Conservation (phyloP, 2,797 vertebrate species). For the Enteromius viviparus region DNA sequence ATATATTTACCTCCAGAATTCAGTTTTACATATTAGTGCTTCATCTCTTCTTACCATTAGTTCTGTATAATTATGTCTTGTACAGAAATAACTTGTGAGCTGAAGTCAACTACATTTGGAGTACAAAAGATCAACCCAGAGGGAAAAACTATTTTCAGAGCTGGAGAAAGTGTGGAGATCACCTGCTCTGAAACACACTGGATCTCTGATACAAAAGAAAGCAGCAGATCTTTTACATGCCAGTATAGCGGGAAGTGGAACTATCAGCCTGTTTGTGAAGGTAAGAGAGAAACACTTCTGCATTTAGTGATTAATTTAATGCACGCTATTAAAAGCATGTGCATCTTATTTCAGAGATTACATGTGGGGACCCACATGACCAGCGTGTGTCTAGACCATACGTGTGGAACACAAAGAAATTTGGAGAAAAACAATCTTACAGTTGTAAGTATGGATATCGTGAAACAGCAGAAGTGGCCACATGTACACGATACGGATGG, state of each 20-base stretch:
- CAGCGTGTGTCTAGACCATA: accelerated
- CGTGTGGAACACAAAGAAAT: background rate
- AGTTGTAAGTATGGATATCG: accelerated
- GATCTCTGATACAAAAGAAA: accelerated
- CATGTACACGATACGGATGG: constrained; percentile 69
- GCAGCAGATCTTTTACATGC: constrained; percentile 2
- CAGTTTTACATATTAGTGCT: too few species aligned
- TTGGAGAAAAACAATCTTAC: background rate
- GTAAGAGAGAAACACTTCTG: constrained; percentile 65
- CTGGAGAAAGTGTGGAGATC: constrained; percentile 44
- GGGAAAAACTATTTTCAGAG: constrained; percentile 47
- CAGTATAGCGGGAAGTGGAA: constrained; percentile 48
- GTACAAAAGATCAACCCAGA: background rate
- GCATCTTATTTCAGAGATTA: constrained; percentile 62
- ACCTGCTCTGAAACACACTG: background rate
- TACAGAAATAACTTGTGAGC: constrained; percentile 39
- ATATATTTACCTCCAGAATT: background rate
- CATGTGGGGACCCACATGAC: background rate
- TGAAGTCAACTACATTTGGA: background rate
- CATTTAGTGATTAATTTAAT: background rate
- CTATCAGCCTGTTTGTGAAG: background rate
- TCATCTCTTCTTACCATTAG: background rate
- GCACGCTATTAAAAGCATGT: background rate
- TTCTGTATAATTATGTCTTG: background rate
- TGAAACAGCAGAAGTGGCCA: accelerated